phyloP scores from a whole-genome alignment of 2,113 vertebrate species.

The Colaptes auratus region DNA sequence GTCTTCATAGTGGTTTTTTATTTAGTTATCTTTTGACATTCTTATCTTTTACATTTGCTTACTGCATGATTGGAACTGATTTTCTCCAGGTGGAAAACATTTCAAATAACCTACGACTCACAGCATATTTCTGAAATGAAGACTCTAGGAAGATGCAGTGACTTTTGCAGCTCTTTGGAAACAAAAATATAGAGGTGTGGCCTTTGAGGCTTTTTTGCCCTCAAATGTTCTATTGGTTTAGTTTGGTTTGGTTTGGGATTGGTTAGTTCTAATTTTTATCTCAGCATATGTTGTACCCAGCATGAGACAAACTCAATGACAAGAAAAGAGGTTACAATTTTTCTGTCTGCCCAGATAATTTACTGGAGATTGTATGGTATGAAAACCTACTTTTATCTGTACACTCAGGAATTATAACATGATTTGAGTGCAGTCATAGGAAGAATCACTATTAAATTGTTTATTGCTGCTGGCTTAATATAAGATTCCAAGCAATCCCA shows the following conservation, averaged over 20 bases:
- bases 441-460: background rate
- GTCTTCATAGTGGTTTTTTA: no score
- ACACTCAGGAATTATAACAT: background rate
- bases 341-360: background rate
- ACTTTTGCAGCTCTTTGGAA: background rate
- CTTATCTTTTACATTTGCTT: background rate
- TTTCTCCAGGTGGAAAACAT: background rate
- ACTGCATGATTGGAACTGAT: background rate
- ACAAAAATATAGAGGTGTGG: background rate
- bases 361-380: background rate
- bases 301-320: background rate
- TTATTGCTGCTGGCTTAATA: background rate
- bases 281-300: background rate
- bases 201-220: background rate
- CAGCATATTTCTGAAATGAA: background rate
- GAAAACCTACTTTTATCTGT: fast-evolving
- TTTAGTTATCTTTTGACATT: no score
- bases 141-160: background rate
- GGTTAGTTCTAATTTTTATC: background rate
- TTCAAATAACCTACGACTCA: background rate
- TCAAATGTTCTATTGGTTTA: background rate
- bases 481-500: background rate
- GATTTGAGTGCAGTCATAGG: background rate
- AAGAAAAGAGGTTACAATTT: background rate
- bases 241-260: no score